Evolutionary conservation across 2,888 invertebrate genomes (phyloP).

Genomic region (Tachina grossa): DNA sequence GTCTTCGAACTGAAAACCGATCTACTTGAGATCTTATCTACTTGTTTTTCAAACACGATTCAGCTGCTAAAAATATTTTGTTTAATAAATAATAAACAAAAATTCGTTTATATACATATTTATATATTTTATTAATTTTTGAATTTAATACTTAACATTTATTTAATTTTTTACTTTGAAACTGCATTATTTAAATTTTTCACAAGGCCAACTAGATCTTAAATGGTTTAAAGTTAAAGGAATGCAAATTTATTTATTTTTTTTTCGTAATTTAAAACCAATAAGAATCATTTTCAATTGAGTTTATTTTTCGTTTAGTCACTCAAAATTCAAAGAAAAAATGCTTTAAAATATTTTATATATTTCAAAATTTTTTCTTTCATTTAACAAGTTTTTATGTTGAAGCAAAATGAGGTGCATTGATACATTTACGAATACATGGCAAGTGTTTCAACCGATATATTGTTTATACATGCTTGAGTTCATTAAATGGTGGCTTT

Average conservation of each 20-base stretch:
- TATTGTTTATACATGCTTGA: constrained; percentile 9
- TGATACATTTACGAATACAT: constrained; percentile 24
- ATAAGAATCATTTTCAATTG: constrained; percentile 53
- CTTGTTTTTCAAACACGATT: too few species aligned
- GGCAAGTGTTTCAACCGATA: constrained; percentile 46
- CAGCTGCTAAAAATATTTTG: not conserved
- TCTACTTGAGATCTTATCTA: too few species aligned
- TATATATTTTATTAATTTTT: not conserved
- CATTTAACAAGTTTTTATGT: constrained; percentile 50
- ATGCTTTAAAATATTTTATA: constrained; percentile 23
- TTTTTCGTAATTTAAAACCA: constrained; percentile 11
- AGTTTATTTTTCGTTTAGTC: constrained; percentile 21
- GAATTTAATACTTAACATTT: not conserved
- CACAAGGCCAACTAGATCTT: constrained; percentile 67
- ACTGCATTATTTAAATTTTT: constrained; percentile 60
- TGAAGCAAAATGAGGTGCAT: constrained; percentile 17
- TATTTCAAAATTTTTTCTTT: not conserved
- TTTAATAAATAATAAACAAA: not conserved
- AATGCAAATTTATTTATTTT: constrained; percentile 40
- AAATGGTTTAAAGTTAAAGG: constrained; percentile 40
- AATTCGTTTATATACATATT: not conserved
- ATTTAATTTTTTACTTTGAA: constrained; percentile 14
- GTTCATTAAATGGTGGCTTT: constrained; percentile 46
- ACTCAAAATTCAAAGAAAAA: constrained; percentile 56
- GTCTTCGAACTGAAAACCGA: not conserved